phyloP scores from a whole-genome alignment of 2,113 vertebrate species.

The Festucalex cinctus region DNA sequence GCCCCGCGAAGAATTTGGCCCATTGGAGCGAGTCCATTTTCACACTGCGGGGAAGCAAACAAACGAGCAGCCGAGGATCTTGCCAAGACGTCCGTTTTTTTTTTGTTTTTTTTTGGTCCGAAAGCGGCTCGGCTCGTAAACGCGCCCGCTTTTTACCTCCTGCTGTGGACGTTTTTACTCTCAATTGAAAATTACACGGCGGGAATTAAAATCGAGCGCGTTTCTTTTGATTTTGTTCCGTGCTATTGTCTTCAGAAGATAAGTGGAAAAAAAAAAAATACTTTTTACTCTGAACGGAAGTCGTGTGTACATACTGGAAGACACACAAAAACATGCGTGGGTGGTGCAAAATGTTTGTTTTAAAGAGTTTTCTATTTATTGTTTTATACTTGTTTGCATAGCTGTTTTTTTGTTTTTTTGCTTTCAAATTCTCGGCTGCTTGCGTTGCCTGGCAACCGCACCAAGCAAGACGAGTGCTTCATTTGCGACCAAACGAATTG shows the following conservation, averaged over 20 bases:
- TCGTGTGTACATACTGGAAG: constrained; percentile 25
- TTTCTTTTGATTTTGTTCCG: background rate
- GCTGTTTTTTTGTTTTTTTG: constrained; percentile 50
- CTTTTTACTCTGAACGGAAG: background rate
- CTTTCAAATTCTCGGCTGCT: constrained; percentile 57
- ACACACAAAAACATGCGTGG: background rate
- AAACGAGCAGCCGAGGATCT: background rate
- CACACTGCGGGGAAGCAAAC: background rate
- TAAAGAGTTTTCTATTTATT: constrained; percentile 66
- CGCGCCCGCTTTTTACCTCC: background rate
- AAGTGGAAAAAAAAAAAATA: background rate
- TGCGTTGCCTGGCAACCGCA: constrained; percentile 68
- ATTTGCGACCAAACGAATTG: constrained; percentile 58
- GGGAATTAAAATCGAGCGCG: background rate
- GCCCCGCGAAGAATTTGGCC: constrained; percentile 66
- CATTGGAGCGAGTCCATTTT: constrained; percentile 57
- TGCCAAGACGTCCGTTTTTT: background rate
- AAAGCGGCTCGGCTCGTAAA: background rate
- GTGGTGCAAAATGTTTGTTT: constrained; percentile 34
- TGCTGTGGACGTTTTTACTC: background rate
- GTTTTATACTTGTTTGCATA: constrained; percentile 68
- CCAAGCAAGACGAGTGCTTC: constrained; percentile 67
- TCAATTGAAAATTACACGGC: background rate
- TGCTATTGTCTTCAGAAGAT: background rate
- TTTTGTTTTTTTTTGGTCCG: background rate